These are phyloP conservation scores for Saccostrea echinata DNA, from an alignment of 1,140 invertebrate genomes.

Conservation along the genomic window DNA sequence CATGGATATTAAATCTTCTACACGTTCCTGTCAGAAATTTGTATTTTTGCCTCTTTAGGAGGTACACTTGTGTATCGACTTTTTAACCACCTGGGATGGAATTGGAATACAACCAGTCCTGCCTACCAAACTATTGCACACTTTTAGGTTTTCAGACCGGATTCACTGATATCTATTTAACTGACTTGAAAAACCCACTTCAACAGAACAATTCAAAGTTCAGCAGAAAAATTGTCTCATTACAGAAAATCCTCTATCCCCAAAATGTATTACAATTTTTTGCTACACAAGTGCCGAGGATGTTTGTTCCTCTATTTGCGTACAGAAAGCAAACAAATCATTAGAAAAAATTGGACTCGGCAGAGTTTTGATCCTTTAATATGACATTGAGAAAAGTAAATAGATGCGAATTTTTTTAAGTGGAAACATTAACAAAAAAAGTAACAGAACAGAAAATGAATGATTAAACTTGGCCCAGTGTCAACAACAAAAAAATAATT, in stretches of 20 bases:
- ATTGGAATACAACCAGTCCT: not conserved
- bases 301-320: constrained; percentile 24
- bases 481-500: not conserved
- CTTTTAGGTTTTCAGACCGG: not conserved
- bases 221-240: not conserved
- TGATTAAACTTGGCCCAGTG: not conserved
- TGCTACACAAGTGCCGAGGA: constrained; percentile 4
- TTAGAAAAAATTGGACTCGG: constrained; percentile 29
- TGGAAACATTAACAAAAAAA: constrained; percentile 11
- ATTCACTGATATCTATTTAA: not conserved
- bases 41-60: constrained; percentile 27
- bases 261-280: not conserved
- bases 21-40: constrained; percentile 10
- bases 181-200: constrained; percentile 1
- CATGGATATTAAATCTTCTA: constrained; percentile 28
- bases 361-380: constrained; percentile 23
- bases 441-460: not conserved
- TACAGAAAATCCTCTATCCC: not conserved
- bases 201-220: not conserved
- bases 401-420: not conserved
- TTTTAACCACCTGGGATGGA: constrained; percentile 13
- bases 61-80: constrained; percentile 23
- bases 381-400: not conserved
- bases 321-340: constrained; percentile 12
- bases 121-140: constrained; percentile 1